Percentiles rank a stretch among this genome's conserved stretches.
These are phyloP conservation scores for Nephrotoma guestfalica DNA, from an alignment of 2,888 invertebrate species.

Conservation along the genomic window DNA sequence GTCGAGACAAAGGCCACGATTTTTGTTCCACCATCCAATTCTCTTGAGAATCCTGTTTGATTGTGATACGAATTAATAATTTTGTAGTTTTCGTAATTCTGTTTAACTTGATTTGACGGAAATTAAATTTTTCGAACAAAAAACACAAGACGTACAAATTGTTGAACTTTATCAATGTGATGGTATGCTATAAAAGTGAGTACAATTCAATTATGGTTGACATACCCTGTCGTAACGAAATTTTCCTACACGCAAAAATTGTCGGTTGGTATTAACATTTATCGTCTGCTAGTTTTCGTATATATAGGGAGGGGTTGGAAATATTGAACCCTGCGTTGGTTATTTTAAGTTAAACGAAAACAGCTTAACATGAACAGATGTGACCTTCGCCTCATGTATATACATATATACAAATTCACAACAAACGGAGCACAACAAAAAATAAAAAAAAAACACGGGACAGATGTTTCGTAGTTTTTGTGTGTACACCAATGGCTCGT, in stretches of 20 bases:
- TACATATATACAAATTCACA: background rate
- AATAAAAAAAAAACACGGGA: background rate
- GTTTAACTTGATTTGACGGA: no score
- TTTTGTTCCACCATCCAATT: no score
- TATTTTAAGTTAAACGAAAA: background rate
- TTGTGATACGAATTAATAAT: no score
- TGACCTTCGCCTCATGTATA: background rate
- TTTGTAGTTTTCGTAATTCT: no score
- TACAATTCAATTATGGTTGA: background rate
- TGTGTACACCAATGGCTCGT: background rate
- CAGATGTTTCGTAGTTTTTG: background rate
- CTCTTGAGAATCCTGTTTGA: no score
- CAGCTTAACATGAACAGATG: background rate
- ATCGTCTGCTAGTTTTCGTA: background rate
- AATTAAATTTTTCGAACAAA: no score
- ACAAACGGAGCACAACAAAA: background rate
- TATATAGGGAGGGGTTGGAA: background rate
- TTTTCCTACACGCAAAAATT: background rate
- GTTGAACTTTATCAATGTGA: background rate
- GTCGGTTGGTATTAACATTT: background rate
- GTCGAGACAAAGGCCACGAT: no score
- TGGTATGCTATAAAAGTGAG: background rate
- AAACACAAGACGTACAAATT: background rate
- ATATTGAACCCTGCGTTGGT: background rate
- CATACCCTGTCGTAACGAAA: background rate